Evolutionary conservation across 2,797 vertebrate genomes (phyloP), one percentile per base, ranked within the genome.

Genomic region (Phyllotis vaccarum): DNA sequence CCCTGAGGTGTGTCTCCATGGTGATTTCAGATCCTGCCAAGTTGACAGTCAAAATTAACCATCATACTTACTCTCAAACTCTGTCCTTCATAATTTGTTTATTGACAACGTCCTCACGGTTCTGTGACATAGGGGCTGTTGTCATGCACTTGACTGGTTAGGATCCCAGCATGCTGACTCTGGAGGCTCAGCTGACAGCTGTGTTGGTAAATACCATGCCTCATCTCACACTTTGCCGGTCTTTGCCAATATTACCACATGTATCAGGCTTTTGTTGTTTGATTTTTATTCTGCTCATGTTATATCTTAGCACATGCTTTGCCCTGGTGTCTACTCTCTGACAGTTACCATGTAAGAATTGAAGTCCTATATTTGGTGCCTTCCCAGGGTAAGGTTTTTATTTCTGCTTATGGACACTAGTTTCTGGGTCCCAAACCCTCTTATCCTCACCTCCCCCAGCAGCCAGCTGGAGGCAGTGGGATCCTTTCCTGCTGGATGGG

Each of bases 281-380:
- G 46, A 3, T 6, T 46, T 24, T n/a, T 58, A 66, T 64, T 37
- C 3, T 10, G 3, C 34, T 68, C 58, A 10, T 34, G 5, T 49
- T 5, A 17, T 0, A 0, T 31, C 54, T 19, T 37, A 8, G 34
- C 6, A 21, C 70, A 31, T 31, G 4, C 21, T 17, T 49, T 2
- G 0, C 13, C 43, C 37, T 11, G 1, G n/a, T 76, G 70, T 90
- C 34, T 46, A 11, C 29, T 52, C 40, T 22, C 6, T 54, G 0
- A 70, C 4, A 24, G 64, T 87, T 16, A 43, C 52, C 27, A 74
- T 74, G 52, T 54, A 40, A 58, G 31, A 8, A 19, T 24, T 0
- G 17, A 12, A 19, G 52, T 24, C 54, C 40, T 31, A 21, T 12
- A 87, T 40, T 40, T 58, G 54, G 17, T 54, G 1, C 6, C 14